Evolutionary conservation across 2,797 vertebrate genomes (phyloP), one percentile per base, ranked within the genome.

Genomic region (Neomorphus geoffroyi): DNA sequence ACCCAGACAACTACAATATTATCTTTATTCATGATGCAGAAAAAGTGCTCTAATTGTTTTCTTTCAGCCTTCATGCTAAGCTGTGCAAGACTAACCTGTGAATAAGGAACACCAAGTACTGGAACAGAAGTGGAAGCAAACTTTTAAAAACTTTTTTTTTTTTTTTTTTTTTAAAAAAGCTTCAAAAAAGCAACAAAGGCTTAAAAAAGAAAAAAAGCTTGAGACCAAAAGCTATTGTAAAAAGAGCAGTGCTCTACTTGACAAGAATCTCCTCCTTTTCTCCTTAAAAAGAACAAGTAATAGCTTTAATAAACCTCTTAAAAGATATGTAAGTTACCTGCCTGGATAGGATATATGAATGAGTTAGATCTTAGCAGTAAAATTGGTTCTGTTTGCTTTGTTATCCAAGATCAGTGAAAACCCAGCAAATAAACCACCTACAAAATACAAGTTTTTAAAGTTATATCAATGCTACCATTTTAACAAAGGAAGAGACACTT

Each of bases 41-140:
- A 82, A 51, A 80, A 90, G 10, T 69, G 37, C 24, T 88, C 80
- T 86, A 48, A 87, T 19, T 62, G 43, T 77, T 87, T 86, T 93
- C 60, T 70, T 94, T 85, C 74, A 85, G 75, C 22, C 37, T 71
- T 93, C 73, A 41, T 19, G 33, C 32, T 88, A 93, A 80, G 53
- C 53, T 61, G 79, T 56, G 43, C 28, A 81, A 58, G 84, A 77
- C 71, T 70, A 77, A 37, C 18, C 46, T 53, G 30, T 60, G 43
- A 94, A 62, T 35, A 89, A 91, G 28, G 48, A 95, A 93, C n/a
- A 77, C 16, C 32, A 26, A 91, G 51, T 51, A 41, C 85, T 80
- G 37, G 37, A 80, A 83, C 32, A 61, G 19, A 93, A 83, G 41
- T 46, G 61, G 37, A 92, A 80, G 51, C 57, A 18, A 43, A 43